Base-by-base conservation (phyloP, 1,140 invertebrate genomes). In the Drosophila sulfurigaster region DNA sequence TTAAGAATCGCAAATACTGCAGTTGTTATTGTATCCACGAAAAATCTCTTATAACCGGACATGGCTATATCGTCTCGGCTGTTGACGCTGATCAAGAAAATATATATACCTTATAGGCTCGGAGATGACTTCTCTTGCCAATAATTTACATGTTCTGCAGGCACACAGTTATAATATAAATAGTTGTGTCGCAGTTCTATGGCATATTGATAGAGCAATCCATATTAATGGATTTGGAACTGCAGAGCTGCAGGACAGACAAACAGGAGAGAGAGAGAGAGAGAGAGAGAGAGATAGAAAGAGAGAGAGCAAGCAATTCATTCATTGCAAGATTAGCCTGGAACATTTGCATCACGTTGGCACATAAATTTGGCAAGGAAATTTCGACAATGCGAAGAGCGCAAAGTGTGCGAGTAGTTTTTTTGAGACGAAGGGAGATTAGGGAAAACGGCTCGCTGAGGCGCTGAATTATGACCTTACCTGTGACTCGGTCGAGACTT, bases 181-280 rank as follows among this genome's bases (percentile, higher is more conserved):
- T 3, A 38, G 3, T 10, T 38, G 35, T 38, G 7, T 10, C 35
- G 8, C 8, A 48, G 11, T 72, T 45, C 41, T 63, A 20, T 60
- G 64, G 79, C 63, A 78, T 81, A 82, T 82, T 79, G 80, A 82
- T 79, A 71, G 68, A 56, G 80, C 46, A 65, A 65, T 79, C 68
- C 51, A 75, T 85, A 85, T 81, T 81, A 82, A 87, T 85, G 75
- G 82, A 69, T 85, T 77, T 78, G 77, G 65, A 67, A 78, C 81
- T 70, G 72, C 74, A 35, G 15, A 16, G 43, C 10, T 45, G 56
- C 16, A 38, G 56, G 30, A 16, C 32, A 28, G 38, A 28, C 4
- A 2, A 20, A 30, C 8, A 52, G 20, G 20, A 32, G 15, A 43
- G 7, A 43, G 35, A 3, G 2, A 15, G 5, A 45, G 10, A 2